Conservation (phyloP, 2,797 vertebrate genomes). For the Semaprochilodus insignis region DNA sequence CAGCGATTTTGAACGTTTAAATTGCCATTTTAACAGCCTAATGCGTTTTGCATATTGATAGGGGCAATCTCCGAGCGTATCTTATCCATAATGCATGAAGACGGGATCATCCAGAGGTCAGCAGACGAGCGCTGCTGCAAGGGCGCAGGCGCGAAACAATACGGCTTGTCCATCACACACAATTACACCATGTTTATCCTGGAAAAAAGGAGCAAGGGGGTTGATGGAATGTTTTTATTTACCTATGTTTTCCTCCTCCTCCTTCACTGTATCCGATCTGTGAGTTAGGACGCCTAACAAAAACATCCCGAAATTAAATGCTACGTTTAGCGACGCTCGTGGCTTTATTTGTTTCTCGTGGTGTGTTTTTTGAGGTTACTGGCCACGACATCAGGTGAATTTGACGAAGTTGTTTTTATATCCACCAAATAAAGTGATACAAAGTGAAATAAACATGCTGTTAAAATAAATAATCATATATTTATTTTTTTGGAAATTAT, state of each 20-base stretch:
- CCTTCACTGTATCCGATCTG: constrained; percentile 54
- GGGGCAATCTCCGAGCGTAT: constrained; percentile 85
- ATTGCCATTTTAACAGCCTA: constrained; percentile 87
- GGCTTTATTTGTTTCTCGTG: not conserved
- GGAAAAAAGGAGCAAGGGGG: constrained; percentile 39
- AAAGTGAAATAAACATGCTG: no score
- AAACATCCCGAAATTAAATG: constrained; percentile 48
- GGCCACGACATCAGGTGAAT: not conserved
- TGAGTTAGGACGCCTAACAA: constrained; percentile 41
- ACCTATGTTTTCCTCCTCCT: constrained; percentile 42
- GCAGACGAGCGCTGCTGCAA: constrained; percentile 82
- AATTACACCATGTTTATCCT: constrained; percentile 59
- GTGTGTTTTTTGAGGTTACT: not conserved
- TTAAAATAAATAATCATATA: no score
- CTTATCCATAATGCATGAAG: constrained; percentile 95
- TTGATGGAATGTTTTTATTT: constrained; percentile 64
- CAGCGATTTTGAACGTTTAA: constrained; percentile 84
- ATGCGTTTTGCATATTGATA: constrained; percentile 92
- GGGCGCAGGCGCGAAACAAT: constrained; percentile 56
- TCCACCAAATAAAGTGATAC: no score
- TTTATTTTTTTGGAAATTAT: no score
- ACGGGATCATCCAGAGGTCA: constrained; percentile 93
- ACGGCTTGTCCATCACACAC: constrained; percentile 51
- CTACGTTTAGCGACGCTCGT: not conserved
- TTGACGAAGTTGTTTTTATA: not conserved